Conservation (phyloP, 2,888 invertebrate genomes). For the Drosophila kuntzei region DNA sequence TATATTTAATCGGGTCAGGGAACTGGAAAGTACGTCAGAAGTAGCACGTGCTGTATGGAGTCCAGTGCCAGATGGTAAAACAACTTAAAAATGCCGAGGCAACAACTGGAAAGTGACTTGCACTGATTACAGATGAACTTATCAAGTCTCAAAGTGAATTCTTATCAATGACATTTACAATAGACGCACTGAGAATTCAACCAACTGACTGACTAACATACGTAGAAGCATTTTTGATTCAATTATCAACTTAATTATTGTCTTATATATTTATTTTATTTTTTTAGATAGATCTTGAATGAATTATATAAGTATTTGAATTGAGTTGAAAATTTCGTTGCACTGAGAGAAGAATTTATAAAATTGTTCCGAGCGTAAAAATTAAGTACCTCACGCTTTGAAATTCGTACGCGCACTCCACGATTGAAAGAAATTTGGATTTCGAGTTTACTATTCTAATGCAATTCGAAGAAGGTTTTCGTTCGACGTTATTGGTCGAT, state of each 20-base stretch:
- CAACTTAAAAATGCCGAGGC: not conserved
- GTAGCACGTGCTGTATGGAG: conserved; percentile 23
- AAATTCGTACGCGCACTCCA: conserved; percentile 79
- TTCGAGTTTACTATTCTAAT: conserved; percentile 55
- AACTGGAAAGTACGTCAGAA: conserved; percentile 14
- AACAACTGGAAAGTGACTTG: conserved; percentile 9
- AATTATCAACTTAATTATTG: conserved; percentile 37
- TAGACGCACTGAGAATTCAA: conserved; percentile 19
- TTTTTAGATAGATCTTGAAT: not conserved
- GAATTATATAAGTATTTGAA: conserved; percentile 41
- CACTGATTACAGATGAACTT: conserved; percentile 41
- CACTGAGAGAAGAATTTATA: conserved; percentile 27
- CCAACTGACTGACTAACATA: conserved; percentile 10
- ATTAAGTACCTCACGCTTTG: conserved; percentile 74
- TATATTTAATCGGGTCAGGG: conserved; percentile 19
- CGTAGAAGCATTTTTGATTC: not conserved
- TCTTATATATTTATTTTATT: conserved; percentile 9
- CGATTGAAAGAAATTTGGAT: conserved; percentile 58
- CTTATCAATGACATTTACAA: conserved; percentile 51
- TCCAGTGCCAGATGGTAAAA: conserved; percentile 29
- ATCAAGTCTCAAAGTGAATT: conserved; percentile 7
- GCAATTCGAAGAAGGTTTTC: conserved; percentile 59
- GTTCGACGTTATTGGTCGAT: conserved; percentile 31
- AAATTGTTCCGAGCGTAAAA: conserved; percentile 35
- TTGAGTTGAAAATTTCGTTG: conserved; percentile 19